Percentiles rank a stretch among this genome's conserved stretches.
Conservation (phyloP, 2,888 invertebrate species). For the Drosophila infuscata region DNA sequence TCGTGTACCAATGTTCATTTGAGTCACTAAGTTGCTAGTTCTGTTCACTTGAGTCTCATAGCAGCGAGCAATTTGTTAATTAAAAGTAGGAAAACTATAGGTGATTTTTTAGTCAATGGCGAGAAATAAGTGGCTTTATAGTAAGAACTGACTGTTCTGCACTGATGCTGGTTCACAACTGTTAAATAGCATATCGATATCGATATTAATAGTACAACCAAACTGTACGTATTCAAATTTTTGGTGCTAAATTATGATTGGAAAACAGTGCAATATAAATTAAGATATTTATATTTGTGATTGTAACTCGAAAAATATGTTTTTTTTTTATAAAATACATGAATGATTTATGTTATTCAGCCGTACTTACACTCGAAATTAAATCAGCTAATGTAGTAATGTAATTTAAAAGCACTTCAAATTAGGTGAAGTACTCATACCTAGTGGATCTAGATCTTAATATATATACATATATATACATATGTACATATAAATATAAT, state of each 20-base stretch:
- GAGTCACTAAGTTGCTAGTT: not conserved
- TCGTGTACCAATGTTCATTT: conserved; percentile 13
- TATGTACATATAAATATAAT: not conserved
- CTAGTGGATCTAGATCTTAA: too few relatives aligned
- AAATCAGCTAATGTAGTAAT: not conserved
- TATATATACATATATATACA: too few relatives aligned
- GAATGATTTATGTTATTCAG: not conserved
- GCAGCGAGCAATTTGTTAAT: conserved; percentile 4
- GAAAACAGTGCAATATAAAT: not conserved
- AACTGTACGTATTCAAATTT: not conserved
- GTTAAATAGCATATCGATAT: not conserved
- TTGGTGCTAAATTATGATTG: conserved; percentile 2
- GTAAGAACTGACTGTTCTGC: not conserved
- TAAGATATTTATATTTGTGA: not conserved
- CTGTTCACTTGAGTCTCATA: conserved; percentile 6
- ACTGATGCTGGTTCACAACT: not conserved
- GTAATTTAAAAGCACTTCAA: not conserved
- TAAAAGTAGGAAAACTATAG: too few relatives aligned
- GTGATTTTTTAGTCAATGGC: not conserved
- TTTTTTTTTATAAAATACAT: not conserved
- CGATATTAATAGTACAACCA: not conserved
- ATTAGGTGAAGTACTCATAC: not conserved
- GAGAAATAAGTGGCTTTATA: not conserved
- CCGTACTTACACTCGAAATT: not conserved
- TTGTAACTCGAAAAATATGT: not conserved